Percentiles rank a stretch among this genome's conserved stretches.
phyloP scores from a whole-genome alignment of 2,888 invertebrate genomes.

The Micoletzkya japonica region DNA sequence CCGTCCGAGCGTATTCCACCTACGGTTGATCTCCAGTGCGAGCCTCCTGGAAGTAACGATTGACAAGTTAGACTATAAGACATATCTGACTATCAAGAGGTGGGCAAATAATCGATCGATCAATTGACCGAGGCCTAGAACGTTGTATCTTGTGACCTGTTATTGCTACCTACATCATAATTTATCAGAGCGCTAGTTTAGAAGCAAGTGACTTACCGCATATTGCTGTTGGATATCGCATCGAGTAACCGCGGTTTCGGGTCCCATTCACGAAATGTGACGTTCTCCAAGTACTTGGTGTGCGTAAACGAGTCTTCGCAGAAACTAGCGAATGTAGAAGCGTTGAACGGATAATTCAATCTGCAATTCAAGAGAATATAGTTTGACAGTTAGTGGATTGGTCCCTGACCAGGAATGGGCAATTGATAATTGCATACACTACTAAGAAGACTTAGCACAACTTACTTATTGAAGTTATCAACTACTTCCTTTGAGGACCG shows the following conservation, averaged over 20 bases:
- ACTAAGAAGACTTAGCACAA: too few species aligned
- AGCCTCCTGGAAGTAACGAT: slow-evolving; percentile 37
- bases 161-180: too few species aligned
- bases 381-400: too few species aligned
- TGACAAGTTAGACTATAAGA: neutral
- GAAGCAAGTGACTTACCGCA: slow-evolving; percentile 28
- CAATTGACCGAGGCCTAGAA: too few species aligned
- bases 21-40: slow-evolving; percentile 36
- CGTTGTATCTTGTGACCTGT: too few species aligned
- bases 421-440: too few species aligned
- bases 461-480: slow-evolving; percentile 35
- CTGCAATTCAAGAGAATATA: too few species aligned
- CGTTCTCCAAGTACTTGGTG: slow-evolving; percentile 36
- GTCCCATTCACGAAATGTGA: slow-evolving; percentile 44
- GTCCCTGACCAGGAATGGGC: too few species aligned
- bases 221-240: slow-evolving; percentile 34
- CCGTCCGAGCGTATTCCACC: slow-evolving; percentile 42
- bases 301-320: slow-evolving; percentile 48
- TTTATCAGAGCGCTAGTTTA: too few species aligned
- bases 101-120: too few species aligned
- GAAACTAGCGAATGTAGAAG: slow-evolving; percentile 40
- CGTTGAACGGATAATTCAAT: slow-evolving; percentile 36
- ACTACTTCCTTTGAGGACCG: slow-evolving; percentile 37
- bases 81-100: too few species aligned
- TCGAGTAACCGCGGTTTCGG: slow-evolving; percentile 32